Evolutionary conservation across 2,113 vertebrate species (phyloP).

Genomic region (Trichomycterus rosablanca): DNA sequence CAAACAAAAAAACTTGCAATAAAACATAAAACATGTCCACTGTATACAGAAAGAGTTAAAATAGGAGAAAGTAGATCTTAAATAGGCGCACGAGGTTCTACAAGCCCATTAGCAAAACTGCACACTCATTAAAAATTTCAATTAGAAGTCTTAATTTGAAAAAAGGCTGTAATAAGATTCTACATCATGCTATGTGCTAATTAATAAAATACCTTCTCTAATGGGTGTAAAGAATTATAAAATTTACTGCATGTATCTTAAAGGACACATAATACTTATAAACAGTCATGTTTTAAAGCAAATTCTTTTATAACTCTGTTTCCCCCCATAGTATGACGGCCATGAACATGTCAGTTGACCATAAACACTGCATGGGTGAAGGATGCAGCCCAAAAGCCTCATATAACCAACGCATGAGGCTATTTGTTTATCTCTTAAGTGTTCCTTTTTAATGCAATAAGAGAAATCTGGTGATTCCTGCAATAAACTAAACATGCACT

Average conservation of each 20-base stretch:
- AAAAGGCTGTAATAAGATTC: background rate
- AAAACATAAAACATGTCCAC: too few relatives aligned
- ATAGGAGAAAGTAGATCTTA: too few relatives aligned
- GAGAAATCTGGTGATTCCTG: too few relatives aligned
- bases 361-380: slow-evolving; percentile 5
- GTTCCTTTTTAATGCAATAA: slow-evolving; percentile 2
- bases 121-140: slow-evolving; percentile 6
- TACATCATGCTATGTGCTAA: too few relatives aligned
- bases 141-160: slow-evolving; percentile 11
- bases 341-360: slow-evolving; percentile 6
- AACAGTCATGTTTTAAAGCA: slow-evolving; percentile 1
- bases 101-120: background rate
- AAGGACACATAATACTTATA: background rate
- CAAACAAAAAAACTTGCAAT: background rate
- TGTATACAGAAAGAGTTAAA: too few relatives aligned
- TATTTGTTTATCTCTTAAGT: slow-evolving; percentile 14
- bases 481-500: too few relatives aligned
- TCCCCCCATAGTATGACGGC: background rate
- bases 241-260: too few relatives aligned
- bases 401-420: background rate
- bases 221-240: too few relatives aligned
- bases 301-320: too few relatives aligned
- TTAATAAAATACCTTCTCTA: too few relatives aligned
- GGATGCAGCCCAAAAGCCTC: background rate
- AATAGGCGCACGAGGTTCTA: too few relatives aligned